Percentiles rank a stretch among this genome's conserved stretches.
Evolutionary conservation across 1,140 invertebrate species (phyloP).

Genomic region (Penaeus japonicus): DNA sequence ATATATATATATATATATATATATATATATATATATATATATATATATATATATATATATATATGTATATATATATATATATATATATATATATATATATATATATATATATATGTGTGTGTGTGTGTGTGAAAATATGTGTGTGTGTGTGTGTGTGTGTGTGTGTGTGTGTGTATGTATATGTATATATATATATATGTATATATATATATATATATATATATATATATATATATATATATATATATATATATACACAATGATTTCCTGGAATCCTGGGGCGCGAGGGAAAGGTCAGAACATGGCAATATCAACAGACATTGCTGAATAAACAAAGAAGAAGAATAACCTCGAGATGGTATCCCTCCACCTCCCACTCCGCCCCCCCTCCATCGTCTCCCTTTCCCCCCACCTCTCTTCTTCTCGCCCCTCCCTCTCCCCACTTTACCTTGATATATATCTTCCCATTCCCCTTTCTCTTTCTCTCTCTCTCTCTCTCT

Average conservation of each 20-base stretch:
- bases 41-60: background rate
- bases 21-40: background rate
- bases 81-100: background rate
- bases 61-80: background rate
- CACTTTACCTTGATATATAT: too few species aligned
- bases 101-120: background rate
- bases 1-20: background rate
- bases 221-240: background rate
- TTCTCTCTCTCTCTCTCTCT: too few species aligned
- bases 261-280: background rate
- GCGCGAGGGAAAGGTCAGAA: too few species aligned
- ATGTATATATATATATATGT: background rate
- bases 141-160: too few species aligned
- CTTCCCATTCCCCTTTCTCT: too few species aligned
- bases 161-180: background rate
- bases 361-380: too few species aligned
- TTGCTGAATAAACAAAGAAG: too few species aligned
- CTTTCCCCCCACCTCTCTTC: too few species aligned
- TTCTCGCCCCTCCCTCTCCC: too few species aligned
- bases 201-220: constrained; percentile 25
- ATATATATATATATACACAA: background rate
- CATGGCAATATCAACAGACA: too few species aligned
- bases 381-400: too few species aligned
- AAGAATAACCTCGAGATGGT: too few species aligned
- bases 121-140: background rate